A percentile compares a stretch with the other conserved stretches of the same genome.
Evolutionary conservation across 2,888 invertebrate genomes (phyloP).

Genomic region (Heteromurus nitidus): DNA sequence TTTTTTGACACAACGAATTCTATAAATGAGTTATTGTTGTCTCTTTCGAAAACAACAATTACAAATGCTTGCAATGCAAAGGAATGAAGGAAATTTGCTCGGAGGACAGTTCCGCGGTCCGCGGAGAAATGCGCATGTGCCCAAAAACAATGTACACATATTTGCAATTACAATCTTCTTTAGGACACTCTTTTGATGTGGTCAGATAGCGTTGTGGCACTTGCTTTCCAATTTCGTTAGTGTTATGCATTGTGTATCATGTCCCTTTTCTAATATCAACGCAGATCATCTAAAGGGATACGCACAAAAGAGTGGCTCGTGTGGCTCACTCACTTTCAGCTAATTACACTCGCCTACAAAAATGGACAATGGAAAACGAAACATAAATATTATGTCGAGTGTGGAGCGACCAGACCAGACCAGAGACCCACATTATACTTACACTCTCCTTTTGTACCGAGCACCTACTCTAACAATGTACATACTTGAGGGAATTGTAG

Average conservation of each 20-base stretch:
- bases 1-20: too few species aligned
- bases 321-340: neutral
- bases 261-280: neutral
- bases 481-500: neutral
- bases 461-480: neutral
- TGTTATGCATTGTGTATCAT: neutral
- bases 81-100: neutral
- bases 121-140: neutral
- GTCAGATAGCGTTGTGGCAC: neutral
- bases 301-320: neutral
- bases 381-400: neutral
- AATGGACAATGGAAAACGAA: neutral
- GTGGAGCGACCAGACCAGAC: neutral
- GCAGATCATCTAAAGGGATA: neutral
- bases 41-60: too few species aligned
- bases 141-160: neutral
- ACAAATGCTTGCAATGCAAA: too few species aligned
- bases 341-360: neutral
- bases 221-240: neutral
- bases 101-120: neutral
- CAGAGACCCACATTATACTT: neutral
- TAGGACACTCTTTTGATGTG: neutral
- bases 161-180: too few species aligned
- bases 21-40: too few species aligned
- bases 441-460: neutral